phyloP scores from a whole-genome alignment of 1,140 invertebrate genomes.

The Drosophila navojoa region DNA sequence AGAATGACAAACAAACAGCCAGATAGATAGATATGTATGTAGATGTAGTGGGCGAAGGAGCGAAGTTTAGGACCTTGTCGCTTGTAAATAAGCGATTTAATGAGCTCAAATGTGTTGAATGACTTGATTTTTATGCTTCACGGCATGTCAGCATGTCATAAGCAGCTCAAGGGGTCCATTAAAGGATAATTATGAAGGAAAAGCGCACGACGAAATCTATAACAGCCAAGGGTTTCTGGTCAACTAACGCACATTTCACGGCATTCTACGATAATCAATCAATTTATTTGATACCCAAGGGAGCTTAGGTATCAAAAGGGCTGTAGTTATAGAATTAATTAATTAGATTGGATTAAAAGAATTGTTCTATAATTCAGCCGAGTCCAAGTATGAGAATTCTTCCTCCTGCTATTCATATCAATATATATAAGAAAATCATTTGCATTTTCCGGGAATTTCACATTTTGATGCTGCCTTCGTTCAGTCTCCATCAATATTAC shows the following conservation, averaged over 20 bases:
- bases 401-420: too few species aligned
- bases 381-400: too few species aligned
- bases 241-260: too few species aligned
- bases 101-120: constrained; percentile 30
- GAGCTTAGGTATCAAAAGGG: too few species aligned
- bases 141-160: constrained; percentile 5
- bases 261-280: background rate
- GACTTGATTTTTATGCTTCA: constrained; percentile 36
- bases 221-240: constrained; percentile 1
- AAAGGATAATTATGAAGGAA: constrained; percentile 17
- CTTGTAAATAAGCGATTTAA: constrained; percentile 30
- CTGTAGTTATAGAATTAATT: background rate
- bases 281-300: background rate
- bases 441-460: too few species aligned
- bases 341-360: too few species aligned
- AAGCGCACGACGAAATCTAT: background rate
- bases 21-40: background rate
- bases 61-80: constrained; percentile 1
- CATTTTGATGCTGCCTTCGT: background rate
- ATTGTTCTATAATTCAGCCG: too few species aligned
- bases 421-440: too few species aligned
- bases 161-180: constrained; percentile 10
- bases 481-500: constrained; percentile 1
- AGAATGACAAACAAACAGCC: constrained; percentile 1
- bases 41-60: background rate